These are phyloP conservation scores for Alethe castanea DNA, from an alignment of 2,113 vertebrate genomes.

Conservation along the genomic window DNA sequence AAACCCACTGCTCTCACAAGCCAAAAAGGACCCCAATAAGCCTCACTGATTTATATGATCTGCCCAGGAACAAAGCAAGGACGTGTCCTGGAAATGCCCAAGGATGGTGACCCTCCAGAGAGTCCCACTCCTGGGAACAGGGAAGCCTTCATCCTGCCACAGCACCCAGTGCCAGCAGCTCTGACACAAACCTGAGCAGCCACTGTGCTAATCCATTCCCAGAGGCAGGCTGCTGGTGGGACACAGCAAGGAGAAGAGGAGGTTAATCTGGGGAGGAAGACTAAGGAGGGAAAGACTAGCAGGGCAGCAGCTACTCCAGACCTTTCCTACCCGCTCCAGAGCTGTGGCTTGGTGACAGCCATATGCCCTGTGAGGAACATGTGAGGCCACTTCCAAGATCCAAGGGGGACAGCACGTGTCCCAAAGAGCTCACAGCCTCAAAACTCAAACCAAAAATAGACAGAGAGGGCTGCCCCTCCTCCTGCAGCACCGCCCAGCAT, in stretches of 20 bases:
- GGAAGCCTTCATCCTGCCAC: background rate
- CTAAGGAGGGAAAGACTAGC: background rate
- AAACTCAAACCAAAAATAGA: background rate
- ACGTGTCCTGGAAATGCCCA: background rate
- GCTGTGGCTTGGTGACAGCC: background rate
- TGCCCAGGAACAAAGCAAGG: background rate
- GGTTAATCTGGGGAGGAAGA: background rate
- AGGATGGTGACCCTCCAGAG: background rate
- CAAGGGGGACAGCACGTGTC: accelerated
- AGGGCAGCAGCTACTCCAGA: background rate
- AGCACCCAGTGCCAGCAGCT: background rate
- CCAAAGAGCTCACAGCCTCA: background rate
- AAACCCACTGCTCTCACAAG: background rate
- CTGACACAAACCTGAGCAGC: accelerated
- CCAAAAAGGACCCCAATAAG: background rate
- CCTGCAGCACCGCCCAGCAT: accelerated
- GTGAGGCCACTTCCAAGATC: background rate
- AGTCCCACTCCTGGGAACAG: background rate
- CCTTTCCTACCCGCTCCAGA: background rate
- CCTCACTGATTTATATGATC: background rate
- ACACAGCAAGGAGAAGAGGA: background rate
- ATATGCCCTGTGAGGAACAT: accelerated
- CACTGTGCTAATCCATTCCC: background rate
- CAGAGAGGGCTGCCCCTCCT: background rate
- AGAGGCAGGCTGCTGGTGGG: background rate